A percentile compares a stretch with the other conserved stretches of the same genome.
These are phyloP conservation scores for Rhinolophus ferrumequinum DNA, from an alignment of 2,113 vertebrate species.

Conservation along the genomic window DNA sequence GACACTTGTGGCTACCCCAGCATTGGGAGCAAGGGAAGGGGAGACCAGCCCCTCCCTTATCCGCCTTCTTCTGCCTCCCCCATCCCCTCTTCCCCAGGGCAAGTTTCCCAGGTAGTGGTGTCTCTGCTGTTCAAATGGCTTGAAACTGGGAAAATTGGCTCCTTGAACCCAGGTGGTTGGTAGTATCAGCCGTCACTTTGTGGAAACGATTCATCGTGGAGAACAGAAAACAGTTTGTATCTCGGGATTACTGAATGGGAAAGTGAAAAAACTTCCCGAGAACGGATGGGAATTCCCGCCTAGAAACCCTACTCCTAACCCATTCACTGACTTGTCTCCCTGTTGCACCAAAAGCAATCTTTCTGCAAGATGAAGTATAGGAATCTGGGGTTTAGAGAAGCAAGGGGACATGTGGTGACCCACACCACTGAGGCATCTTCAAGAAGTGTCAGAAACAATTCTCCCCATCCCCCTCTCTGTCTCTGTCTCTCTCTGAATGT, in stretches of 20 bases:
- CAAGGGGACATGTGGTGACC: neutral
- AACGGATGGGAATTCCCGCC: too few species aligned
- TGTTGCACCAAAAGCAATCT: neutral
- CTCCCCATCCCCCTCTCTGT: too few species aligned
- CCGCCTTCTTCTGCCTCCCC: neutral
- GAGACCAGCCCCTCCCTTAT: too few species aligned
- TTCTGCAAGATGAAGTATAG: neutral
- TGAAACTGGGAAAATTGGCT: too few species aligned
- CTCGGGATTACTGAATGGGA: too few species aligned
- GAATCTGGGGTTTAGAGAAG: neutral
- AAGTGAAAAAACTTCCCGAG: too few species aligned
- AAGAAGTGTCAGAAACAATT: too few species aligned
- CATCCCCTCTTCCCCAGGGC: neutral
- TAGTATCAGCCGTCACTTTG: neutral
- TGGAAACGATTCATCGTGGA: too few species aligned
- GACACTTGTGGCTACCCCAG: neutral
- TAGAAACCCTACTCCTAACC: neutral
- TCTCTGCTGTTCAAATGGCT: neutral
- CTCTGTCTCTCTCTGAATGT: too few species aligned
- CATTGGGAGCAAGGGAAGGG: neutral
- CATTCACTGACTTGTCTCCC: neutral
- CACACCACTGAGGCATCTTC: neutral
- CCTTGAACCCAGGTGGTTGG: too few species aligned
- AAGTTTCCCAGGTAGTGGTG: neutral
- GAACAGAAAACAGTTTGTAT: too few species aligned